Conservation (phyloP, 2,888 invertebrate species). For the Matsumyia berberina region DNA sequence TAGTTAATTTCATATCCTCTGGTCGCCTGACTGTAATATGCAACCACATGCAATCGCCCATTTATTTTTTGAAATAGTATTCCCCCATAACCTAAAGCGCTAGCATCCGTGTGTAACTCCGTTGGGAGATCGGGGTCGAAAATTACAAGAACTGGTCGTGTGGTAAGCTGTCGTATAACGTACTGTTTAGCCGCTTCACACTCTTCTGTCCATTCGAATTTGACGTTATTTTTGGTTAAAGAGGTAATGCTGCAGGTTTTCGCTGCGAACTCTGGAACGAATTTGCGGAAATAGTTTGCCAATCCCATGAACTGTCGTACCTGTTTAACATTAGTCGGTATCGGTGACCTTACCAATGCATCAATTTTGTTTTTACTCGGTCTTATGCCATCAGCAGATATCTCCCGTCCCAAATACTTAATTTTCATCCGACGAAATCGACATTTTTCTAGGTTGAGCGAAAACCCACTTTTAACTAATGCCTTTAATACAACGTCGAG, state of each 20-base stretch:
- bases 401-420: conserved; percentile 20
- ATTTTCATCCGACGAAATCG: conserved; percentile 15
- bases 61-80: not conserved
- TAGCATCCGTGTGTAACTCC: conserved; percentile 44
- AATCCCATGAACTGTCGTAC: conserved; percentile 55
- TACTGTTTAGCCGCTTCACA: conserved; percentile 23
- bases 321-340: conserved; percentile 21
- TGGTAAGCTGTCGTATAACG: conserved; percentile 21
- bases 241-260: conserved; percentile 41
- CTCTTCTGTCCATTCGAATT: conserved; percentile 42
- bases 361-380: conserved; percentile 30
- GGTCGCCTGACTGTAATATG: not conserved
- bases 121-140: conserved; percentile 29
- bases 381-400: conserved; percentile 32
- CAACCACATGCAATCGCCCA: not conserved
- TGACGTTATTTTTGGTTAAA: conserved; percentile 30
- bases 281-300: conserved; percentile 55
- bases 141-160: conserved; percentile 23
- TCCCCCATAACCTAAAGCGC: conserved; percentile 6
- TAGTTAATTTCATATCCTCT: not conserved
- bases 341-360: conserved; percentile 36
- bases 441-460: conserved; percentile 14
- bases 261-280: conserved; percentile 46
- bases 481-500: conserved; percentile 8
- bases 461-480: not conserved